Evolutionary conservation across 2,888 invertebrate species (phyloP), one percentile per base, ranked within the genome.

Genomic region (Ferdinandea cuprea): DNA sequence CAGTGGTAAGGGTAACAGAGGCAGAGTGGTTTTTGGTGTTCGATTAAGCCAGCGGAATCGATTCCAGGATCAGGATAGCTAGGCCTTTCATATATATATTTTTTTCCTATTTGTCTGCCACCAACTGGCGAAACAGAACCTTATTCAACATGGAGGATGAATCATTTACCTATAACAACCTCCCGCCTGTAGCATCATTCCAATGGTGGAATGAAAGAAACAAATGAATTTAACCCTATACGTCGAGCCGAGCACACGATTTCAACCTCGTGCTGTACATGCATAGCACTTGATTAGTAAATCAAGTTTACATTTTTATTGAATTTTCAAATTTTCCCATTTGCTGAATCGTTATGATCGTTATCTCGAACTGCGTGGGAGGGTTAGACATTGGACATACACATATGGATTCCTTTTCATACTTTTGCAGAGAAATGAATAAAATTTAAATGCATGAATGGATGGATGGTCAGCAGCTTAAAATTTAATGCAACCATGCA

Each of bases 1-100:
- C 28, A 69, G 35, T 72, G 68, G 78, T 50, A 30, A 61, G 56
- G 59, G 48, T 42, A 65, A 46, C 77, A 72, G 68, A 50, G 63
- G 78, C 83, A 78, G 87, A 89, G 89, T 89, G 89, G 87, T 87
- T 89, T 89, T 89, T 86, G 87, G 76, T 89, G 89, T 89, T 87
- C 88, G 88, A 87, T 88, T 89, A 88, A 88, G 85, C 87, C 86
- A 85, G 85, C 78, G 76, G 68, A 78, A 77, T 58, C 63, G 61
- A 79, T 84, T 79, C 84, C 79, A 59, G 84, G 84, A 84, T 79
- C 79, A 71, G 79, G 65, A 74, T 74, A 79, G 68, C 59, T 7
- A n/a, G 19, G 50, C 9, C 19, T 69, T 50, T 48, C n/a, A n/a
- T n/a, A n/a, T n/a, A n/a, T n/a, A n/a, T n/a, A n/a, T 56, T 35